Percentiles rank a stretch among this genome's conserved stretches.
Evolutionary conservation across 2,797 vertebrate genomes (phyloP).

Genomic region (Urosaurus nigricauda): DNA sequence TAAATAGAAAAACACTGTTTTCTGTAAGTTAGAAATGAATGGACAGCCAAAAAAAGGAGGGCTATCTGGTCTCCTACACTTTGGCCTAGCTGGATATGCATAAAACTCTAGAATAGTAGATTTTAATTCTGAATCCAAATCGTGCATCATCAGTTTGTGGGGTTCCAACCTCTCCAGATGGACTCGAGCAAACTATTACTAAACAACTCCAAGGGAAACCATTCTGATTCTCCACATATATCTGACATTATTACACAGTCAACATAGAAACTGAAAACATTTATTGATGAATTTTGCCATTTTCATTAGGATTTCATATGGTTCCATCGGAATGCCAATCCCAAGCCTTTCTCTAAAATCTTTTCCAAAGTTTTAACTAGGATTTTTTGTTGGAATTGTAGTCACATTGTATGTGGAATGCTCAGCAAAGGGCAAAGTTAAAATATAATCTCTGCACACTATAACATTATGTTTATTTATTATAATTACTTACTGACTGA

Average conservation of each 20-base stretch:
- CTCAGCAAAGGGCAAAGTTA: slow-evolving; percentile 1
- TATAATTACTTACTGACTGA: slow-evolving; percentile 89
- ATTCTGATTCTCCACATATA: not conserved
- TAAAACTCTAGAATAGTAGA: not conserved
- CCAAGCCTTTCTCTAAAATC: no score
- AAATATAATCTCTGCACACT: slow-evolving; percentile 24
- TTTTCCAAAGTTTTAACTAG: not conserved
- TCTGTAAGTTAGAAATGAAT: not conserved
- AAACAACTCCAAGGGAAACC: not conserved
- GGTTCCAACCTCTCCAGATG: not conserved
- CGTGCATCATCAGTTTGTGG: not conserved
- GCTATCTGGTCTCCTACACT: not conserved
- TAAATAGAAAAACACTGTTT: not conserved
- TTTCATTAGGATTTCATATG: not conserved
- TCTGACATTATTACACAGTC: not conserved
- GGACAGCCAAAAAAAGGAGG: not conserved
- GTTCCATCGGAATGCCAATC: not conserved
- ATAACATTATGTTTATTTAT: slow-evolving; percentile 12
- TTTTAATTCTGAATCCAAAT: slow-evolving; percentile 2
- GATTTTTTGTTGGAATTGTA: slow-evolving; percentile 7
- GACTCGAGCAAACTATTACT: not conserved
- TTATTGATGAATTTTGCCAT: not conserved
- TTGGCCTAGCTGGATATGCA: not conserved
- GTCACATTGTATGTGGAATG: not conserved
- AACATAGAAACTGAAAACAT: not conserved